A percentile compares a stretch with the other conserved stretches of the same genome.
Conservation (phyloP, 2,797 vertebrate species). For the Odontamblyopus lacepedii region DNA sequence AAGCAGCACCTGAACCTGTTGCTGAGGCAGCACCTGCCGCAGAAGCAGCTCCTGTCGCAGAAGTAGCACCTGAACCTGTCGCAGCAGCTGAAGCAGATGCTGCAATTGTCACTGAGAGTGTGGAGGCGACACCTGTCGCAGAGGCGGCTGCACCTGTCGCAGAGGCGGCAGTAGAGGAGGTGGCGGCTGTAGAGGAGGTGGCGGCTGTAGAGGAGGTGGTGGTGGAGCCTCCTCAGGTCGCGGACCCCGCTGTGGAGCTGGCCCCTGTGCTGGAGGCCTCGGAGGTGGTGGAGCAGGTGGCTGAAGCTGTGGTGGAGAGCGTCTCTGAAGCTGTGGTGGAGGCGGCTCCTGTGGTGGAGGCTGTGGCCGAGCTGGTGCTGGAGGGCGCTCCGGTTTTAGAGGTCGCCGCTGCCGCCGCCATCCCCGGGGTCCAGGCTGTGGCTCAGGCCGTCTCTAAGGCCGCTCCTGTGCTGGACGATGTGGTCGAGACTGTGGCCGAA, state of each 20-base stretch:
- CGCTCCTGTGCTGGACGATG: not conserved
- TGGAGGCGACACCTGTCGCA: not conserved
- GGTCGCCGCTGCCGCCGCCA: slow-evolving; percentile 18
- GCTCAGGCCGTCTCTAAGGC: slow-evolving; percentile 8
- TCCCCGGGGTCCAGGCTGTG: slow-evolving; percentile 22
- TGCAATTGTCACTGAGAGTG: too few relatives aligned
- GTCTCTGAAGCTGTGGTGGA: not conserved
- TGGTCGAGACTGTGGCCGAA: not conserved
- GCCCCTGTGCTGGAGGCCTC: not conserved
- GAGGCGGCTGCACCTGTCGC: not conserved
- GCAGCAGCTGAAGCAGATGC: too few relatives aligned
- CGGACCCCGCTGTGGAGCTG: slow-evolving; percentile 1
- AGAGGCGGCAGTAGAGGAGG: not conserved
- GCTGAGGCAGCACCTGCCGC: not conserved
- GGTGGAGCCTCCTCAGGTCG: not conserved
- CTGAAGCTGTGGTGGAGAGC: not conserved
- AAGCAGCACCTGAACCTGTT: not conserved
- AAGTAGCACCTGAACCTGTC: not conserved
- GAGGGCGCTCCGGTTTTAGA: slow-evolving; percentile 22
- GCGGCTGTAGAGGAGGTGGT: not conserved
- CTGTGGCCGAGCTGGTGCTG: not conserved
- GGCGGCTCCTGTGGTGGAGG: slow-evolving; percentile 26
- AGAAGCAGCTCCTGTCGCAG: not conserved
- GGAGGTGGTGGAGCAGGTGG: not conserved
- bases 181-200: not conserved